Base-by-base conservation (phyloP, 2,888 invertebrate genomes). In the Spatulosminthurus flaviceps region DNA sequence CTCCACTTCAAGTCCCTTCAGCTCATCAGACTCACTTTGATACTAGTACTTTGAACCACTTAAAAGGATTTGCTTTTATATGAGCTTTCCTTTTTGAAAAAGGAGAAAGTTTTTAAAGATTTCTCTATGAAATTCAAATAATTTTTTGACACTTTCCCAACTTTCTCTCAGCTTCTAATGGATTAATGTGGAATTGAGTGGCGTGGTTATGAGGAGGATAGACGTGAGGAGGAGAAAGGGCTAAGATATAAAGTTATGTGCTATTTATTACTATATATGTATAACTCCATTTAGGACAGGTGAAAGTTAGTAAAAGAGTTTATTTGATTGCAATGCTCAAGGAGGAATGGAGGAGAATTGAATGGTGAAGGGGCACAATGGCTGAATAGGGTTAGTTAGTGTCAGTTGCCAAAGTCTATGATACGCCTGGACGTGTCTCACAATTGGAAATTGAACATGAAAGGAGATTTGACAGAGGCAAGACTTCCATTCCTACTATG, bases 301-400 rank as follows among this genome's bases (percentile, higher is more conserved):
- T 64, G 70, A 79, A 79, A 75, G 75, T 75, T 79, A 70, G 61
- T 70, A 74, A 79, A 79, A 75, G 34, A 79, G 34, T 29, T 79
- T 29, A 28, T 70, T 60, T 74, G 75, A 79, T 75, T 79, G 71
- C 61, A 70, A 24, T 75, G 72, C 21, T n/a, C 24, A 51, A n/a
- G 42, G 28, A 7, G 60, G 42, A 28, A 5, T 26, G 41, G 41
- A 21, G 41, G 70, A 21, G 72, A 22, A 72, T 71, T 42, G 21
- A 72, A 51, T 51, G 51, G 51, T 51, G 16, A 51, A 72, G 43
- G 72, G 43, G 26, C 41, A 79, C 75, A 79, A 79, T 70, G 51
- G 60, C 11, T 75, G 75, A 79, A 79, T 79, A 74, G 79, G 34
- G 79, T 79, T 79, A 79, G 79, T 79, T 79, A 79, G 79, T 75